phyloP scores from a whole-genome alignment of 2,888 invertebrate genomes.

The Chelonus formosanus region DNA sequence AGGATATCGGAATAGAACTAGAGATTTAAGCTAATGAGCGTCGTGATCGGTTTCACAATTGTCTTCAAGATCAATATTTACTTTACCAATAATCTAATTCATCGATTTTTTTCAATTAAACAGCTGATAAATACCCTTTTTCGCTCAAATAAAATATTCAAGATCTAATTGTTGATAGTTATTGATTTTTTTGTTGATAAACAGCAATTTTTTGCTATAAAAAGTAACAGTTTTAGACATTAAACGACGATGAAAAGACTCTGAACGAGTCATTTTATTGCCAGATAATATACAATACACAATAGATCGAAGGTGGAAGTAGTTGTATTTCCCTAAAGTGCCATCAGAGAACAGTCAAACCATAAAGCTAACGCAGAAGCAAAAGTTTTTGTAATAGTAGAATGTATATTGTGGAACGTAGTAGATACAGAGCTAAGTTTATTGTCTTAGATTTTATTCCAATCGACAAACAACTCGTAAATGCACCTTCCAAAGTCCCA shows the following conservation, averaged over 20 bases:
- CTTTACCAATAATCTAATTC: too few species aligned
- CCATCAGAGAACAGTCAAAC: constrained; percentile 62
- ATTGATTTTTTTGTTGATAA: too few species aligned
- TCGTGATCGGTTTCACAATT: constrained; percentile 15
- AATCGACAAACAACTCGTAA: too few species aligned
- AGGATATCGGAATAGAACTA: constrained; percentile 38
- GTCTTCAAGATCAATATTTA: too few species aligned
- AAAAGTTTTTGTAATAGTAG: constrained; percentile 20
- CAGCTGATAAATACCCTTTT: too few species aligned
- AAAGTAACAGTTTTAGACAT: neutral
- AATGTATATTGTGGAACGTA: neutral
- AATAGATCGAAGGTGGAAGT: constrained; percentile 28
- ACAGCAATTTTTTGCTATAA: too few species aligned
- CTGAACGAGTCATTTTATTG: constrained; percentile 51
- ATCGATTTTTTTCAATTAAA: too few species aligned
- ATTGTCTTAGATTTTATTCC: too few species aligned
- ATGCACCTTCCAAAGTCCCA: too few species aligned
- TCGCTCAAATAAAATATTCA: too few species aligned
- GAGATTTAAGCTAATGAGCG: neutral
- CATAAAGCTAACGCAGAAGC: constrained; percentile 50
- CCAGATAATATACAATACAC: constrained; percentile 54
- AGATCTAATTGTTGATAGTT: too few species aligned
- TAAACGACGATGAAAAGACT: neutral
- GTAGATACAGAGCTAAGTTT: neutral
- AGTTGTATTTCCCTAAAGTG: constrained; percentile 63